Conservation (phyloP, 2,888 invertebrate genomes). For the Cryptocheilus praepositus region DNA sequence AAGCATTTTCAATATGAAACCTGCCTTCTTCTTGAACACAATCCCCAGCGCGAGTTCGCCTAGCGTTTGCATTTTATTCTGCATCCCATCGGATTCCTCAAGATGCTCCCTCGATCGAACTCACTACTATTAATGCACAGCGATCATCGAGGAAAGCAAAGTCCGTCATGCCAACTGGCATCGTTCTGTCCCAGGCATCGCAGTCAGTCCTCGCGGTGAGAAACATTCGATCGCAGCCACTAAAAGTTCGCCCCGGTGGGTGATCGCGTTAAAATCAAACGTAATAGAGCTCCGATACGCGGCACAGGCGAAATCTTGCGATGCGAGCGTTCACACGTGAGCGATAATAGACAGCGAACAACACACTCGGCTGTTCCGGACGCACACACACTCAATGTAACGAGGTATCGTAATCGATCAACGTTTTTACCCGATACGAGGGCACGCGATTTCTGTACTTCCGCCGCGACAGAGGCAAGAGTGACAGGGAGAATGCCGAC, state of each 20-base stretch:
- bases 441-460: conserved; percentile 11
- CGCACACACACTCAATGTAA: no score
- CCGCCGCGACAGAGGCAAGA: background rate
- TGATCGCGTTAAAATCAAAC: no score
- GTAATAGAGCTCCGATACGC: no score
- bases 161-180: conserved; percentile 5
- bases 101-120: background rate
- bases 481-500: background rate
- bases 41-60: conserved; percentile 67
- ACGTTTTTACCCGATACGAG: background rate
- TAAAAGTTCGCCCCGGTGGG: no score
- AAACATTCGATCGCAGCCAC: no score
- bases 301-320: no score
- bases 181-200: no score
- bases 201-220: no score
- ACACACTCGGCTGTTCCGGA: no score
- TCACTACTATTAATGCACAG: no score
- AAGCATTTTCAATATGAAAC: conserved; percentile 44
- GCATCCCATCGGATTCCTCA: conserved; percentile 17
- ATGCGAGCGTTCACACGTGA: conserved; percentile 27
- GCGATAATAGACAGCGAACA: conserved; percentile 14
- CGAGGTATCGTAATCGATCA: no score
- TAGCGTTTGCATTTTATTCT: conserved; percentile 66
- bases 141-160: background rate
- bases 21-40: conserved; percentile 71